Evolutionary conservation across 2,797 vertebrate species (phyloP).

Genomic region (Channallabes apus): DNA sequence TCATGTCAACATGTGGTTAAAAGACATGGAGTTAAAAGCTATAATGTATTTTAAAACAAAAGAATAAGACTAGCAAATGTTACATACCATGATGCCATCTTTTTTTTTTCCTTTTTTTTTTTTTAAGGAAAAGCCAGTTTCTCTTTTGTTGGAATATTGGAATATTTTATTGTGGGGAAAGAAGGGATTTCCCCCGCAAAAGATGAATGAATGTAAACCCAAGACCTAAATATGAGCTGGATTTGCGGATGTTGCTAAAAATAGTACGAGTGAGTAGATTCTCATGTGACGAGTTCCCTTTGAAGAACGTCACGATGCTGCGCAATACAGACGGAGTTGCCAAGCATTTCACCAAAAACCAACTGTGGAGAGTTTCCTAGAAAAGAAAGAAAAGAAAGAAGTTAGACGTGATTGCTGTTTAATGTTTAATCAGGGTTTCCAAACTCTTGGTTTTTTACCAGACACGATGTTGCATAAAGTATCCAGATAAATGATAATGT

Average conservation of each 20-base stretch:
- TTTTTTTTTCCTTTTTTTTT: background rate
- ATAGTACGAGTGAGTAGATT: background rate
- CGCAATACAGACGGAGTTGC: background rate
- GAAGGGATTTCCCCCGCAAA: background rate
- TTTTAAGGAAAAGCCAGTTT: background rate
- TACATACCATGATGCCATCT: background rate
- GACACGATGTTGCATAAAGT: background rate
- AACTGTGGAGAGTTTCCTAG: background rate
- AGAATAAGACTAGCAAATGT: background rate
- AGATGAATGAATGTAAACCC: background rate
- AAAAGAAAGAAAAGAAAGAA: background rate
- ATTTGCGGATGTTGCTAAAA: background rate
- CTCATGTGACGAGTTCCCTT: background rate
- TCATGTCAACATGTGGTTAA: background rate
- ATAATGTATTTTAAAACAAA: background rate
- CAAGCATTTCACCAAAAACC: background rate
- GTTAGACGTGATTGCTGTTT: background rate
- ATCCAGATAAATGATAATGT: background rate
- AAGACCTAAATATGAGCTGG: background rate
- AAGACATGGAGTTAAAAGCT: background rate
- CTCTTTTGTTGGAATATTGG: background rate
- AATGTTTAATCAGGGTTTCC: background rate
- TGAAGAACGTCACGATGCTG: background rate
- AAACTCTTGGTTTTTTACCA: background rate
- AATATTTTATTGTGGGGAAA: background rate